Evolutionary conservation across 2,797 vertebrate species (phyloP), one percentile per base, ranked within the genome.

Genomic region (Sebastes wilsoni): DNA sequence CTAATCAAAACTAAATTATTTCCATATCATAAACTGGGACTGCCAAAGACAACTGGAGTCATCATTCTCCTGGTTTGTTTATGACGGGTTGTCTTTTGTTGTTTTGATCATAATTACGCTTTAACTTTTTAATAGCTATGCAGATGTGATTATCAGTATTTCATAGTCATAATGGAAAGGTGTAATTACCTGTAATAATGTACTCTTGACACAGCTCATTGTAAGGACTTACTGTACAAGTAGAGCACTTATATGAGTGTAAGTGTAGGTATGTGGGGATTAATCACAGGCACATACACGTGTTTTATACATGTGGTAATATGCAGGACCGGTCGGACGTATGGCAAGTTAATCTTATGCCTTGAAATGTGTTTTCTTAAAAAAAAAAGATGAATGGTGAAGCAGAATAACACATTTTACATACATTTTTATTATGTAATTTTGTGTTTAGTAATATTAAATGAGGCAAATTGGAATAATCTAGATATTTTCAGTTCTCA

Each of bases 1-100:
- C 85, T 89, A 92, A 93, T 95, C 88, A 91, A 91, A 93, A 86
- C 68, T 52, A 75, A 91, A 93, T 95, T 87, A 94, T 93, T 85
- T 94, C 87, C 88, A 92, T 94, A 94, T 94, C 91, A 92, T 87
- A 83, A 89, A n/a, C 66, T 14, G 30, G 77, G 67, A 55, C 80
- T 77, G 86, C 66, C 68, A 62, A 34, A 76, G 58, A 85, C 82
- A 86, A 80, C 55, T n/a, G 60, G 72, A 79, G 68, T 80, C 83
- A 78, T 77, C 56, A 60, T 66, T 84, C 81, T 83, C 36, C 58
- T 27, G 38, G 38, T 64, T 62, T 81, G 78, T 91, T 86, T 75
- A n/a, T 46, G 49, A 55, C 64, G 23, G 74, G 34, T 72, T 66
- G 65, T 72, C 52, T 73, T 80, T 46, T 75, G 72, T 42, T 38